phyloP scores from a whole-genome alignment of 2,113 vertebrate genomes.

The Crotophaga sulcirostris region DNA sequence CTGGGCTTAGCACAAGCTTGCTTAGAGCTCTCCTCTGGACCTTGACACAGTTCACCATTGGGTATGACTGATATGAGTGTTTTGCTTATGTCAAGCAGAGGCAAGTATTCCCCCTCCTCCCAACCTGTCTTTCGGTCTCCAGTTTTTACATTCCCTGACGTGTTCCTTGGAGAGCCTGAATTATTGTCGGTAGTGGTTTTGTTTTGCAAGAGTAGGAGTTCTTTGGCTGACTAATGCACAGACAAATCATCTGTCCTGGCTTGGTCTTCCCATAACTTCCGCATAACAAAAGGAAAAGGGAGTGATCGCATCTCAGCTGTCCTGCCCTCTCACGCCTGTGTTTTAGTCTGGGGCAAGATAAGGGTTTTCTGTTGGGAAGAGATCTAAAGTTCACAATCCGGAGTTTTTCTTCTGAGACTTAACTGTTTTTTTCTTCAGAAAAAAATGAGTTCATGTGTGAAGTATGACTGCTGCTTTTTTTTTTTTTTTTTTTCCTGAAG shows the following conservation, averaged over 20 bases:
- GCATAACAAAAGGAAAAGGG: not conserved
- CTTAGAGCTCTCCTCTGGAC: not conserved
- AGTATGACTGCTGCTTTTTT: not conserved
- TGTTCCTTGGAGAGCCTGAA: not conserved
- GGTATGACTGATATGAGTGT: not conserved
- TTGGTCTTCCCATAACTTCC: not conserved
- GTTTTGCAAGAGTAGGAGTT: conserved; percentile 35
- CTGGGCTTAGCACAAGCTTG: not conserved
- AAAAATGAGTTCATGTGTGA: not conserved
- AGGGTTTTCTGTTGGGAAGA: not conserved
- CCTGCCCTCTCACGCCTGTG: not conserved
- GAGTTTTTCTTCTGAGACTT: not conserved
- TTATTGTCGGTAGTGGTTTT: conserved; percentile 39
- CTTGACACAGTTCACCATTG: rapidly evolving
- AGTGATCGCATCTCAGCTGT: not conserved
- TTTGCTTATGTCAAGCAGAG: not conserved
- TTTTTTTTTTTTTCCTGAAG: not conserved
- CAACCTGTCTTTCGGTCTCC: not conserved
- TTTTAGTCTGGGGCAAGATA: not conserved
- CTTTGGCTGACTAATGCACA: conserved; percentile 10
- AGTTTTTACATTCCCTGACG: not conserved
- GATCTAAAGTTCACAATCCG: not conserved
- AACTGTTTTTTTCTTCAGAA: not conserved
- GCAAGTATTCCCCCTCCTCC: not conserved
- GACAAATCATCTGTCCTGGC: conserved; percentile 27